A percentile compares a stretch with the other conserved stretches of the same genome.
Conservation (phyloP, 2,113 vertebrate genomes). For the Equus quagga region DNA sequence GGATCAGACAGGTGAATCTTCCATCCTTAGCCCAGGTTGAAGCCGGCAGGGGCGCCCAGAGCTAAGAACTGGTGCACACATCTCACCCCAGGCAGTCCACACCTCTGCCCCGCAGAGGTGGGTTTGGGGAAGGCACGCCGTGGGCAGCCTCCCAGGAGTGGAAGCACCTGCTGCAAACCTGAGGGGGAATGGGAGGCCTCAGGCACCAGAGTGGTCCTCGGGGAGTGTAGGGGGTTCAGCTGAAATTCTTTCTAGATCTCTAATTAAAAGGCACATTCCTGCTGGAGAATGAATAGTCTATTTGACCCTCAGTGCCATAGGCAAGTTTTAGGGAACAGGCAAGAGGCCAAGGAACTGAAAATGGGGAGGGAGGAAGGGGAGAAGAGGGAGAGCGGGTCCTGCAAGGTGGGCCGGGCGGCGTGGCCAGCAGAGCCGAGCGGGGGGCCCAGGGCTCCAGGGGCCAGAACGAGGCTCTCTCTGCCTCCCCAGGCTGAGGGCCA, state of each 20-base stretch:
- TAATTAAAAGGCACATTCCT: conserved; percentile 77
- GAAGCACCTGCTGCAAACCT: conserved; percentile 64
- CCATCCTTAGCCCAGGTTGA: not conserved
- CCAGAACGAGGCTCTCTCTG: not conserved
- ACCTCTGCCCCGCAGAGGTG: not conserved
- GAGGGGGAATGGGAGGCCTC: not conserved
- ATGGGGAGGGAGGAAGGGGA: not conserved
- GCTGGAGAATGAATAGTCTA: conserved; percentile 53
- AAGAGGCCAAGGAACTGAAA: conserved; percentile 27
- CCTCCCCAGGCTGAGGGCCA: not conserved
- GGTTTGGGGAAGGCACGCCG: not conserved
- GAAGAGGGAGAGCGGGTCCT: not conserved
- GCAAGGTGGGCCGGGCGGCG: not conserved
- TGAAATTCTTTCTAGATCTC: conserved; percentile 38
- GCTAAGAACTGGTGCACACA: not conserved
- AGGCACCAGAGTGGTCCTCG: conserved; percentile 50
- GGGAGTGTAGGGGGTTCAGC: not conserved
- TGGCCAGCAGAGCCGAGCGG: not conserved
- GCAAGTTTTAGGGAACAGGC: conserved; percentile 53
- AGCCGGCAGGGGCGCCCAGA: not conserved
- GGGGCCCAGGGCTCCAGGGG: not conserved
- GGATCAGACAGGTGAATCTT: not conserved
- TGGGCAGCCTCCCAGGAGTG: not conserved
- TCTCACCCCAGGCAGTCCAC: not conserved
- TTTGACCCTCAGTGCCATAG: conserved; percentile 73